Evolutionary conservation across 2,797 vertebrate species (phyloP).

Genomic region (Coccyzus lansbergi): DNA sequence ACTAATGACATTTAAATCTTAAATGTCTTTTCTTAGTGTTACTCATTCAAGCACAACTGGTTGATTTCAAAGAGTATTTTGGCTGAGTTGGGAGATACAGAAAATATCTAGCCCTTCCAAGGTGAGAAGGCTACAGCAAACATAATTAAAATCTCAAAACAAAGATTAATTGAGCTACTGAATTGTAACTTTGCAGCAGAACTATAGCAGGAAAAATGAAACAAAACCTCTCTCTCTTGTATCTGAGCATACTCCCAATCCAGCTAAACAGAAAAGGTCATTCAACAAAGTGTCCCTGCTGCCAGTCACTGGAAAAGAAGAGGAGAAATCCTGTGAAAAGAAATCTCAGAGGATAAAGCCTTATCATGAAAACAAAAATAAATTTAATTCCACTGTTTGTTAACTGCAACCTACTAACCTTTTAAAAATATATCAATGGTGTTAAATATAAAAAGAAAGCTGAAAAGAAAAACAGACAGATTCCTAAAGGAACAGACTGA

Average conservation of each 20-base stretch:
- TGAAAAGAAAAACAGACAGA: background rate
- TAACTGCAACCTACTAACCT: slow-evolving; percentile 38
- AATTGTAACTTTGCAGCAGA: slow-evolving; percentile 7
- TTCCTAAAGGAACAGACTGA: slow-evolving; percentile 22
- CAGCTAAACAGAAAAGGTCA: slow-evolving; percentile 31
- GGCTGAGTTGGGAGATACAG: background rate
- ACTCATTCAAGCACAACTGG: slow-evolving; percentile 8
- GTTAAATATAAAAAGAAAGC: slow-evolving; percentile 20
- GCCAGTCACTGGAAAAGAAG: slow-evolving; percentile 22
- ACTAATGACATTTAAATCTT: background rate
- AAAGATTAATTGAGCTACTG: background rate
- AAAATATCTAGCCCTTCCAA: background rate
- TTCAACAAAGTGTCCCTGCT: slow-evolving; percentile 9
- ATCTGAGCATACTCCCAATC: background rate
- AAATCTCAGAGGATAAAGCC: slow-evolving; percentile 36
- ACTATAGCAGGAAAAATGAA: background rate
- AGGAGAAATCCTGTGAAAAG: slow-evolving; percentile 11
- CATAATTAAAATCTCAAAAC: slow-evolving; percentile 22
- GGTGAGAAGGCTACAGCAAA: background rate
- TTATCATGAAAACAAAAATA: slow-evolving; percentile 55
- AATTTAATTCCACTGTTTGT: slow-evolving; percentile 46
- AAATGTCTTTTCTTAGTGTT: background rate
- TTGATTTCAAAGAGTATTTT: slow-evolving; percentile 2
- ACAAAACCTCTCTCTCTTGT: background rate
- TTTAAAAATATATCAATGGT: slow-evolving; percentile 40